Evolutionary conservation across 37 sponge, comb jelly and placozoan species (phyloP).

Genomic region (Eunapius fragilis): DNA sequence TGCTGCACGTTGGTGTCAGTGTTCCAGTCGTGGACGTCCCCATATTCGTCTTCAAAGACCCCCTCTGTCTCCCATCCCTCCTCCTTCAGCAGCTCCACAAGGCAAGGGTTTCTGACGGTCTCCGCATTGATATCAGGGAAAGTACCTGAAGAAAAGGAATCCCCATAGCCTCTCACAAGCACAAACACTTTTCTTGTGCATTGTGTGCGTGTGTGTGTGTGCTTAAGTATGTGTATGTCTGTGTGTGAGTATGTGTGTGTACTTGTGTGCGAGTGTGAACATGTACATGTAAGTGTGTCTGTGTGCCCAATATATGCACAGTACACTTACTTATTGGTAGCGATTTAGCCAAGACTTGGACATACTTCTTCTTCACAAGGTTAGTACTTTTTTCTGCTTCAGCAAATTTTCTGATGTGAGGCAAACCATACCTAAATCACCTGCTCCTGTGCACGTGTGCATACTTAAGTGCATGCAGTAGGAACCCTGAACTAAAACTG

Average conservation of each 20-base stretch:
- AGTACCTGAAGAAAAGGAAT: background rate
- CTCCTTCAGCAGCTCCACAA: background rate
- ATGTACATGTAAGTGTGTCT: too few species aligned
- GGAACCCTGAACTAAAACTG: too few species aligned
- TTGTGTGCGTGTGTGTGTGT: too few species aligned
- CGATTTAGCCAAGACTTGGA: background rate
- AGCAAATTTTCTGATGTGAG: background rate
- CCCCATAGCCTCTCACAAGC: too few species aligned
- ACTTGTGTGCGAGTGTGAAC: too few species aligned
- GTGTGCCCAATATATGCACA: too few species aligned
- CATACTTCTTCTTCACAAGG: background rate
- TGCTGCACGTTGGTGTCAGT: conserved; percentile 30
- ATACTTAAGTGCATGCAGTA: too few species aligned
- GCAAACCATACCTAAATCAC: background rate
- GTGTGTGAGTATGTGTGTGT: too few species aligned
- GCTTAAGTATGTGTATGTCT: too few species aligned
- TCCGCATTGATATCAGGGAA: background rate
- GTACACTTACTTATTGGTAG: background rate
- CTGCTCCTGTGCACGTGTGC: too few species aligned
- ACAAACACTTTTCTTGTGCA: too few species aligned
- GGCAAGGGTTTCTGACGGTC: background rate
- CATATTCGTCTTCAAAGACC: conserved; percentile 73
- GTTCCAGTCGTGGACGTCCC: conserved; percentile 73
- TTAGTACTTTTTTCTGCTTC: background rate
- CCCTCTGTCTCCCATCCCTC: background rate